phyloP scores from a whole-genome alignment of 2,113 vertebrate species.

The Anseranas semipalmata region DNA sequence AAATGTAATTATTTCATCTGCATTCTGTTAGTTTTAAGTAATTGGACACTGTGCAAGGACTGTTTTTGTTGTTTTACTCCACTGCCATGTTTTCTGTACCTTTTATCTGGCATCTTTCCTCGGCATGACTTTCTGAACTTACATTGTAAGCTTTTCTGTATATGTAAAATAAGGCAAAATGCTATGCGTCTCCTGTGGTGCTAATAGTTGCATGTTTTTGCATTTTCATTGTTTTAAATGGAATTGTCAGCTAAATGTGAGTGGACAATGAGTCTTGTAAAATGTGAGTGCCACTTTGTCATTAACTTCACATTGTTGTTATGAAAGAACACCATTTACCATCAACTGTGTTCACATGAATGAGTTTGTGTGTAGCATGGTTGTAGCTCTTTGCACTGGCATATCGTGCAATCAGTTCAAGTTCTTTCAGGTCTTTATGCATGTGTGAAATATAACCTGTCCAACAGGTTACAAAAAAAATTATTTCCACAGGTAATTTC shows the following conservation, averaged over 20 bases:
- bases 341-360: neutral
- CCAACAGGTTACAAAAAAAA: neutral
- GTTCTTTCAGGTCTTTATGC: neutral
- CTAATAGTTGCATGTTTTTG: neutral
- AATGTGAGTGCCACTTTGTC: neutral
- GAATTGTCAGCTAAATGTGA: neutral
- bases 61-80: neutral
- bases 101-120: neutral
- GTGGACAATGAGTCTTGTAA: neutral
- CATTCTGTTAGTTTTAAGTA: neutral
- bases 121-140: neutral
- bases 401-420: neutral
- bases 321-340: neutral
- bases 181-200: neutral
- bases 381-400: neutral
- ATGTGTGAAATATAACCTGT: neutral
- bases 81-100: neutral
- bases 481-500: neutral
- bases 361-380: neutral
- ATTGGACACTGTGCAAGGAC: neutral
- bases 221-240: neutral
- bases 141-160: neutral
- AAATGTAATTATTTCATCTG: neutral
- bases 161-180: neutral
- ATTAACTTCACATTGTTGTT: neutral